Base-by-base conservation (phyloP, 1,140 invertebrate genomes). In the Dendroctonus ponderosae region DNA sequence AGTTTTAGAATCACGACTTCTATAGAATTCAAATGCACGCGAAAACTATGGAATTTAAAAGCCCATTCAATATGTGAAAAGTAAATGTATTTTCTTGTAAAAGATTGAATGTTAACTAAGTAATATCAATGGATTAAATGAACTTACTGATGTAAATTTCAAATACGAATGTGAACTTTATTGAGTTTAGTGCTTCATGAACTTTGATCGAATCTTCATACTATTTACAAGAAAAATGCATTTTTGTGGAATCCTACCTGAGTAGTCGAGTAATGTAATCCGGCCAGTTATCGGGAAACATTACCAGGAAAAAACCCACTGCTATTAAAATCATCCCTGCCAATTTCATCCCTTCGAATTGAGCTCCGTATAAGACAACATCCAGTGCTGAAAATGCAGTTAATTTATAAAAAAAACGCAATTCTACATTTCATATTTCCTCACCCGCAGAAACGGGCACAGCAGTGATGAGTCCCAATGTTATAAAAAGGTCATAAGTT, bases 281-380 rank as follows among this genome's bases (percentile, higher is more conserved):
- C 4, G 94, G 93, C 94, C 94, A 97, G 80, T 96, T 94, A 77
- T 94, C 91, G 3, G 94, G 95, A 72, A 97, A 92, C 86, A 97
- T 92, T 54, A 96, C 93, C 41, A 97, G 84, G 76, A 94, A 92
- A 81, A 96, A 96, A 56, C 93, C 93, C 58, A 94, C 90, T 5
- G 89, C 86, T 72, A 96, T 95, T 9, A 96, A 81, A 63, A 96
- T 90, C 74, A 96, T 91, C 58, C 94, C 94, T 26, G 93, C 91
- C 68, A 97, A 80, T 81, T 96, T 95, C 94, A 97, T 97, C 12
- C 93, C 94, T 73, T 91, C 87, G 79, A 97, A 97, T 70, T 89
- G 84, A 2, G 89, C 89, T 57, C 87, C 87, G 77, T 96, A 94
- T 68, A 94, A 81, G 53, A 92, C 86, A 61, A 92, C 87, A 80